Base-by-base conservation (phyloP, 2,888 invertebrate genomes). In the Embidobia sp. region DNA sequence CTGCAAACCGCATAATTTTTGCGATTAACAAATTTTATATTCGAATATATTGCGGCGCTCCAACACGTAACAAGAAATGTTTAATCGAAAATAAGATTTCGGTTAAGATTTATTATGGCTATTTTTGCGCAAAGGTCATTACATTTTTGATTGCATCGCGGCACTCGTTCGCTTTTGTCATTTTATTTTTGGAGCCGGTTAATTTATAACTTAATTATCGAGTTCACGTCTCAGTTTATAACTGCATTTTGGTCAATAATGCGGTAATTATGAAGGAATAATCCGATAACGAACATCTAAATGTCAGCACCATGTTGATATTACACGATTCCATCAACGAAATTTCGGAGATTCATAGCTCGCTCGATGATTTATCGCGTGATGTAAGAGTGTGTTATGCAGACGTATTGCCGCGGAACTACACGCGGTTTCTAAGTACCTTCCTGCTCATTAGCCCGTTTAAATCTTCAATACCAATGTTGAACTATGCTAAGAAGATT, bases 281-380 rank as follows among this genome's bases (percentile, higher is more conserved):
- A 57, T 73, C 44, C 29, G 29, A 64, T 57, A 42, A 44, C 48
- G 49, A 49, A 51, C 64, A 66, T 67, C 61, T 74, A 69, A 55
- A 69, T 40, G 75, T 69, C 75, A 75, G 55, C 33, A n/a, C 44
- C 75, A 75, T 27, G 63, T 61, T 49, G 42, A 46, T 18, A 63
- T 75, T 75, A 55, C 75, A 55, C 67, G 63, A 63, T 63, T 75
- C 55, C 67, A 69, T 63, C 75, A 69, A 75, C 69, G 75, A 75
- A 75, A 69, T 69, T 75, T 63, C 55, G 29, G 63, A 55, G 67
- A 75, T 69, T 63, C 67, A 75, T 75, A 49, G 61, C 49, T 55
- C 10, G 40, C 19, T 29, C 44, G 16, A 35, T 67, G 55, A 67
- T 75, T 69, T 61, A 75, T 75, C 7, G 42, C 46, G 7, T 48